Conservation (phyloP, 2,797 vertebrate species). For the Chaunax sp. region DNA sequence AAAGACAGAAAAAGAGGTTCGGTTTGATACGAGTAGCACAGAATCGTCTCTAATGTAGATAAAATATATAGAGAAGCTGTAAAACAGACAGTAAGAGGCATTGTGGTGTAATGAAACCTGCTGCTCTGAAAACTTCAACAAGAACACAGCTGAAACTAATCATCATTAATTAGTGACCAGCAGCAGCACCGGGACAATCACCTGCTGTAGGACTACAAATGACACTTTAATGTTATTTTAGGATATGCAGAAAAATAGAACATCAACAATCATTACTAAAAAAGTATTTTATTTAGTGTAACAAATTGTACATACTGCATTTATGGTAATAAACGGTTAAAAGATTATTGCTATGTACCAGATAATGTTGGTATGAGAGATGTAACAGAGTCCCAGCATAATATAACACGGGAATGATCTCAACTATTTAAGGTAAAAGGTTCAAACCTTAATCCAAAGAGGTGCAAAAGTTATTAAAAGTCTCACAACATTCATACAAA, state of each 20-base stretch:
- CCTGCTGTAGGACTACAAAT: too few species aligned
- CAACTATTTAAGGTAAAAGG: not conserved
- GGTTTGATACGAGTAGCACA: constrained; percentile 31
- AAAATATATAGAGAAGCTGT: not conserved
- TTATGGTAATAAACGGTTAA: not conserved
- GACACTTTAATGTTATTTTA: too few species aligned
- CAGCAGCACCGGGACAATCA: not conserved
- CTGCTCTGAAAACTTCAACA: not conserved
- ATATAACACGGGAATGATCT: constrained; percentile 13
- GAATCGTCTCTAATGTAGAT: not conserved
- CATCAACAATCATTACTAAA: not conserved
- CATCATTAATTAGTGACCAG: constrained; percentile 16
- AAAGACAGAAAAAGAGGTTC: constrained; percentile 30
- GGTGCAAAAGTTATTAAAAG: constrained; percentile 15
- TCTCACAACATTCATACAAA: constrained; percentile 10
- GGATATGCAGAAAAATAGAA: not conserved
- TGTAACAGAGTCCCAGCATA: constrained; percentile 9
- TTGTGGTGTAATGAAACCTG: constrained; percentile 2
- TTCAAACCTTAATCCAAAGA: not conserved
- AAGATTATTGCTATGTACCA: constrained; percentile 23
- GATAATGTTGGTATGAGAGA: constrained; percentile 1
- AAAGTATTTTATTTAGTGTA: constrained; percentile 57
- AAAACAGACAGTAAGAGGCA: not conserved
- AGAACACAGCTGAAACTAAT: constrained; percentile 40
- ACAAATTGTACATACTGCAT: constrained; percentile 65